Conservation (phyloP, 2,888 invertebrate species). For the Hecatera dysodea region DNA sequence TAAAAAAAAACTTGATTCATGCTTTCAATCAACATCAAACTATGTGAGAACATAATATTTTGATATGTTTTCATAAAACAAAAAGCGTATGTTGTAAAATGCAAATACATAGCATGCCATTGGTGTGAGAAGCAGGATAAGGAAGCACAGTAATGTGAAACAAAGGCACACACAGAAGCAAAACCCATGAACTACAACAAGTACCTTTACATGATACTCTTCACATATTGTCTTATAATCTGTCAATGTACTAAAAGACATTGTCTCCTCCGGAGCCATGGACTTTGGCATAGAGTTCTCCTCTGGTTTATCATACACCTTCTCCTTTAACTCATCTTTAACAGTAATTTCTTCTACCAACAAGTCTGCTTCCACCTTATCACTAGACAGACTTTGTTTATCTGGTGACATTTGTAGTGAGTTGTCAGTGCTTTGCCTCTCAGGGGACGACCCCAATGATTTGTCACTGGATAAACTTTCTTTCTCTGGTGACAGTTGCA, state of each 20-base stretch:
- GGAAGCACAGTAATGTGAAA: constrained; percentile 57
- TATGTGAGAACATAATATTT: constrained; percentile 62
- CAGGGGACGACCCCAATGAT: constrained; percentile 53
- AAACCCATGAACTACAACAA: constrained; percentile 68
- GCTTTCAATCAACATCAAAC: constrained; percentile 7
- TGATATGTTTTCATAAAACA: constrained; percentile 68
- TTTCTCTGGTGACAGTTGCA: constrained; percentile 59
- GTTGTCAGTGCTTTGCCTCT: constrained; percentile 69
- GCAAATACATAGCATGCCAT: constrained; percentile 75
- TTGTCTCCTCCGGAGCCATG: constrained; percentile 80
- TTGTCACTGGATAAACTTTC: constrained; percentile 70
- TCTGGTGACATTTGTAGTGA: constrained; percentile 70
- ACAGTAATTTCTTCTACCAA: constrained; percentile 84
- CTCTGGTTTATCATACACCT: constrained; percentile 70
- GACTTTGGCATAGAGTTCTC: constrained; percentile 81
- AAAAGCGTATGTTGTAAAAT: constrained; percentile 69
- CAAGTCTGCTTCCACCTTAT: constrained; percentile 82
- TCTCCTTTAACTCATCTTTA: constrained; percentile 78
- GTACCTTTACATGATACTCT: constrained; percentile 93
- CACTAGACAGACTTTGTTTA: constrained; percentile 75
- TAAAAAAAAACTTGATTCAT: constrained; percentile 24
- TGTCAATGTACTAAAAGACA: constrained; percentile 91
- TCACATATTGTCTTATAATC: constrained; percentile 94
- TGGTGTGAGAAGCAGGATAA: constrained; percentile 71
- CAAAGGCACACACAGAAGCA: constrained; percentile 67